Conservation (phyloP, 2,888 invertebrate species). For the Lamellibrachia columna region DNA sequence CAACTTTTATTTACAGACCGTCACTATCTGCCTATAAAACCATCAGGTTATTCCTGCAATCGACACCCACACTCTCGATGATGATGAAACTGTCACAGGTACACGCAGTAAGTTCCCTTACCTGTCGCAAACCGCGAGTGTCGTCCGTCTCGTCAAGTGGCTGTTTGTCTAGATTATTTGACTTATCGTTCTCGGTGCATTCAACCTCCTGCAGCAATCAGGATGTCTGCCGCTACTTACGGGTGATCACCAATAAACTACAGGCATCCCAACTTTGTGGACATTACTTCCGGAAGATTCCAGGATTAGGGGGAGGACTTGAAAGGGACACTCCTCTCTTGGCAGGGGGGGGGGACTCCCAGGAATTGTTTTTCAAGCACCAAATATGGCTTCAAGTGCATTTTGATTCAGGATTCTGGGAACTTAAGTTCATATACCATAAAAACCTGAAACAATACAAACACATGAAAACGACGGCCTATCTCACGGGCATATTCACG, state of each 20-base stretch:
- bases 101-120: background rate
- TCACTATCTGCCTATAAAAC: background rate
- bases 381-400: no score
- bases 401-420: no score
- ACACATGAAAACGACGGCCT: no score
- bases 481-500: no score
- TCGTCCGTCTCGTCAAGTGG: background rate
- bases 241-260: background rate
- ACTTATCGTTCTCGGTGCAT: background rate
- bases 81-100: background rate
- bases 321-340: no score
- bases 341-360: no score
- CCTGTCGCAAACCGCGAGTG: background rate
- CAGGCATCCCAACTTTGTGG: background rate
- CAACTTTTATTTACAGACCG: background rate
- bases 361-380: no score
- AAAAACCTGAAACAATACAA: no score
- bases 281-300: no score
- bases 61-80: background rate
- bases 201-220: background rate
- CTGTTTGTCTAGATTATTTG: background rate
- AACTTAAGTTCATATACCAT: no score
- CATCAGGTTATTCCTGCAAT: background rate
- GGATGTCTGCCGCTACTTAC: background rate
- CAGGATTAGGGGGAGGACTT: no score